phyloP scores from a whole-genome alignment of 2,888 invertebrate species.

The Agrochola lychnidis region DNA sequence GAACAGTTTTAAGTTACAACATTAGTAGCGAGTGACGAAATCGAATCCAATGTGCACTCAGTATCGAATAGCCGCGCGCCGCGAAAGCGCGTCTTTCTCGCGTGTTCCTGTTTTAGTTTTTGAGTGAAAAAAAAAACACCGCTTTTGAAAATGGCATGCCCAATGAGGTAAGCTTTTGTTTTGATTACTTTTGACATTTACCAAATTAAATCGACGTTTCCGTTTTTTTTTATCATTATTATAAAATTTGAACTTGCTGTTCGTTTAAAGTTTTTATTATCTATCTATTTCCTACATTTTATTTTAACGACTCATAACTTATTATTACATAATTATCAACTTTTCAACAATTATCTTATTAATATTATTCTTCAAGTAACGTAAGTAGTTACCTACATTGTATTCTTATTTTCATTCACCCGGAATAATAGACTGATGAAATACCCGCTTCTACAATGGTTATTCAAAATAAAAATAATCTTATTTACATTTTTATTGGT shows the following conservation, averaged over 20 bases:
- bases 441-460: neutral
- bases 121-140: slow-evolving; percentile 14
- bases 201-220: neutral
- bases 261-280: neutral
- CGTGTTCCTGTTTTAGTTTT: slow-evolving; percentile 56
- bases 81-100: slow-evolving; percentile 71
- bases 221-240: neutral
- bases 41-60: slow-evolving; percentile 65
- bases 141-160: slow-evolving; percentile 82
- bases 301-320: neutral
- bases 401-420: neutral
- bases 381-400: neutral
- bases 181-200: slow-evolving; percentile 14
- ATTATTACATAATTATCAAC: neutral
- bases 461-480: slow-evolving; percentile 9
- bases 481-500: neutral
- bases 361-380: too few relatives aligned
- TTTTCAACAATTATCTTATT: neutral
- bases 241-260: neutral
- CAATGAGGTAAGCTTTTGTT: slow-evolving; percentile 81
- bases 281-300: neutral
- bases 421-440: too few relatives aligned
- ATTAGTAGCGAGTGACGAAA: slow-evolving; percentile 77
- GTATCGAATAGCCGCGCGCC: slow-evolving; percentile 73
- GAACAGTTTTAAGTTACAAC: slow-evolving; percentile 73